Evolutionary conservation across 2,888 invertebrate species (phyloP).

Genomic region (Encarsia formosa): DNA sequence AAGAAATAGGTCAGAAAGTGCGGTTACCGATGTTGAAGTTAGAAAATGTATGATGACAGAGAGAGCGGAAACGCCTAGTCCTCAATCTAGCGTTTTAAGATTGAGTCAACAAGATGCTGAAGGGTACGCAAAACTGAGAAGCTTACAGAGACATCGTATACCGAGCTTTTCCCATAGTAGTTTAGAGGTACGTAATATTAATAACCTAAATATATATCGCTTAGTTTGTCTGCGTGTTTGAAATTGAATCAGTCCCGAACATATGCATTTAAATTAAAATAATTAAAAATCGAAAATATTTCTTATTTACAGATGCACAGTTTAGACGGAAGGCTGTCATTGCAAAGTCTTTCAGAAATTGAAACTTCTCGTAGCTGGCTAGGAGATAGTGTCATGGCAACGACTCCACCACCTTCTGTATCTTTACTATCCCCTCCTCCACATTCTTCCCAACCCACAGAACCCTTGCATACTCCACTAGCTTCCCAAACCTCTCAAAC

Average conservation of each 20-base stretch:
- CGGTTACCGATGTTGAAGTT: slow-evolving; percentile 47
- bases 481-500: too few relatives aligned
- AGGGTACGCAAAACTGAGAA: slow-evolving; percentile 71
- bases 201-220: background rate
- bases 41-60: slow-evolving; percentile 52
- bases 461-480: too few relatives aligned
- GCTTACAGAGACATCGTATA: slow-evolving; percentile 63
- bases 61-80: slow-evolving; percentile 75
- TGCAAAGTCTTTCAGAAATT: slow-evolving; percentile 46
- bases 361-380: slow-evolving; percentile 47
- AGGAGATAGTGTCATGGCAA: slow-evolving; percentile 37
- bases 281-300: too few relatives aligned
- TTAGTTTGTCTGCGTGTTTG: background rate
- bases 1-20: slow-evolving; percentile 48
- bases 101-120: slow-evolving; percentile 72
- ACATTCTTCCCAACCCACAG: background rate
- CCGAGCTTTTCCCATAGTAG: slow-evolving; percentile 63
- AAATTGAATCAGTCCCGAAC: background rate
- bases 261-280: too few relatives aligned
- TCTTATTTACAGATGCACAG: slow-evolving; percentile 50
- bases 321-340: slow-evolving; percentile 44
- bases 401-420: slow-evolving; percentile 36
- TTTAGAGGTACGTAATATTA: slow-evolving; percentile 40
- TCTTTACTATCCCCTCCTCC: slow-evolving; percentile 30
- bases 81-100: slow-evolving; percentile 81